A percentile compares a stretch with the other conserved stretches of the same genome.
phyloP scores from a whole-genome alignment of 2,888 invertebrate species.

The Desoria tigrina region DNA sequence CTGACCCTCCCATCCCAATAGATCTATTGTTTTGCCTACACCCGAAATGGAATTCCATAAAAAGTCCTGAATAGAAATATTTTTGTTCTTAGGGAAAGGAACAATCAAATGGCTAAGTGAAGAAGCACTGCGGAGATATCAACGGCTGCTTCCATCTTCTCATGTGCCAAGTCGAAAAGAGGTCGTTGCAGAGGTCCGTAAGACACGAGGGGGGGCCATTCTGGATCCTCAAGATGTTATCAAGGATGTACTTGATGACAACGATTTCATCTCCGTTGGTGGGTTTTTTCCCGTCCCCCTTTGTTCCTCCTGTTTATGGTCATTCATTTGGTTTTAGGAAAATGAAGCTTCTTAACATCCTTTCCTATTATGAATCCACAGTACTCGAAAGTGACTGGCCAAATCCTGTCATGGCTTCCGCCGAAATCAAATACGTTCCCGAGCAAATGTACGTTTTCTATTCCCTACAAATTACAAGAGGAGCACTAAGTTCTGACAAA shows the following conservation, averaged over 20 bases:
- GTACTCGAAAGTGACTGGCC: constrained; percentile 60
- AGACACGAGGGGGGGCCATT: constrained; percentile 63
- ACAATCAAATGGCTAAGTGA: constrained; percentile 62
- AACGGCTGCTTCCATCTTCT: constrained; percentile 57
- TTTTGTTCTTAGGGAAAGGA: constrained; percentile 54
- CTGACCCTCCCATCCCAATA: too few relatives aligned
- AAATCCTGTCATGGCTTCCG: constrained; percentile 58
- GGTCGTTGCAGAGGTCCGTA: constrained; percentile 61
- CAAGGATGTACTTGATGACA: constrained; percentile 63
- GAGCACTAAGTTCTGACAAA: too few relatives aligned
- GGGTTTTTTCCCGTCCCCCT: constrained; percentile 51
- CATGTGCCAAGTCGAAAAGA: constrained; percentile 52
- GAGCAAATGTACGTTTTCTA: constrained; percentile 59
- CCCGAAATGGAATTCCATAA: background rate
- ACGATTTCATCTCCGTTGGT: constrained; percentile 66
- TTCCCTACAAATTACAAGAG: too few relatives aligned
- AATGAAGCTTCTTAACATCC: too few relatives aligned
- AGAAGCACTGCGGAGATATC: constrained; percentile 60
- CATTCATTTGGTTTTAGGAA: too few relatives aligned
- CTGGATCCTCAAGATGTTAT: constrained; percentile 63
- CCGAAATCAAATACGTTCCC: constrained; percentile 60
- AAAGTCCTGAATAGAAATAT: background rate
- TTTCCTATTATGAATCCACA: constrained; percentile 51
- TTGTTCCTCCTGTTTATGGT: background rate
- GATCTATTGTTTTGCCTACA: background rate